These are phyloP conservation scores for Perca flavescens DNA, from an alignment of 2,113 vertebrate species.

Conservation along the genomic window DNA sequence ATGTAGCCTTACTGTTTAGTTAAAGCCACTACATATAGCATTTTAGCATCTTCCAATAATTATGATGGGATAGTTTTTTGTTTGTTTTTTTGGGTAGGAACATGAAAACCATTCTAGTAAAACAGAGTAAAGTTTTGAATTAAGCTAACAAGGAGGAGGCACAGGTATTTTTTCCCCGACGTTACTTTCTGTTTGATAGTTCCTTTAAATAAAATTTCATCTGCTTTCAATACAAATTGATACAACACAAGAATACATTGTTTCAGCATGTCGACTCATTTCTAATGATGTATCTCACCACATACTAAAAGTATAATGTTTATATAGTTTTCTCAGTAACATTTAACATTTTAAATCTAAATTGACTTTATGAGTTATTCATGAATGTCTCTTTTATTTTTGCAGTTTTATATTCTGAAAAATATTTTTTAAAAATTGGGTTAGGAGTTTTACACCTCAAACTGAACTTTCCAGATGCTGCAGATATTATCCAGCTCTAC, in stretches of 20 bases:
- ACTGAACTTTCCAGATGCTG: conserved; percentile 6
- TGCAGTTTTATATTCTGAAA: background rate
- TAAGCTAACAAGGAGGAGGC: no score
- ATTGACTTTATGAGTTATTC: background rate
- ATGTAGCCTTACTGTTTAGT: no score
- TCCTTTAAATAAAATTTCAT: background rate
- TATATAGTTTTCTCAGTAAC: background rate
- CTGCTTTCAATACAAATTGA: background rate
- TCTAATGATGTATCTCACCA: no score
- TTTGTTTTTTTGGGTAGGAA: no score
- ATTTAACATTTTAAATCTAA: background rate
- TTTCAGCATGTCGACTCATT: background rate
- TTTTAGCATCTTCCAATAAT: no score
- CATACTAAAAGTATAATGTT: background rate
- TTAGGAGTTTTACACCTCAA: background rate
- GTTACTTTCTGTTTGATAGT: background rate
- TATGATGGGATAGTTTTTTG: no score
- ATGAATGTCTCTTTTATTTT: background rate
- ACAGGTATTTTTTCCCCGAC: background rate
- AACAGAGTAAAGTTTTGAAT: no score
- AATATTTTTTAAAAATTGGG: no score
- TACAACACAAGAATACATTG: no score
- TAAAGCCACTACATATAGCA: no score
- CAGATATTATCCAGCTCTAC: conserved; percentile 28
- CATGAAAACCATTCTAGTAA: no score